These are phyloP conservation scores for Rhea americana DNA, from an alignment of 2,113 vertebrate genomes.

Conservation along the genomic window DNA sequence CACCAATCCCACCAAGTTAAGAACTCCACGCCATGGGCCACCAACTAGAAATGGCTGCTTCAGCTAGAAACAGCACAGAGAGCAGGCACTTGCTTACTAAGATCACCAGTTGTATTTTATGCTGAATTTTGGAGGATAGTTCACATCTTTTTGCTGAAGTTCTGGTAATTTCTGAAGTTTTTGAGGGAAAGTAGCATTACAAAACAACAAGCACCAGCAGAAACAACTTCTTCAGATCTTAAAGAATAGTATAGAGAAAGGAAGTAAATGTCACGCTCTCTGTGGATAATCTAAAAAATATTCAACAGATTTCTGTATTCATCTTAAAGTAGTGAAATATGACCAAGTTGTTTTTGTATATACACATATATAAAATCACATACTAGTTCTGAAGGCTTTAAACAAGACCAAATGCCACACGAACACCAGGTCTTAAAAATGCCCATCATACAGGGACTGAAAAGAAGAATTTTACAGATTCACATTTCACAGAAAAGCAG, in stretches of 20 bases:
- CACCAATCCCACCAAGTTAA: fast-evolving
- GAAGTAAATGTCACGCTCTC: not conserved
- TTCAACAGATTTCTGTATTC: not conserved
- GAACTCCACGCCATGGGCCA: not conserved
- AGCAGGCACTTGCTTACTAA: not conserved
- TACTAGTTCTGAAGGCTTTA: not conserved
- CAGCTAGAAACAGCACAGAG: not conserved
- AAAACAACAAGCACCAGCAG: not conserved
- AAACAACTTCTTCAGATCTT: not conserved
- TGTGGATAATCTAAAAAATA: not conserved
- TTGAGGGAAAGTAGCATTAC: not conserved
- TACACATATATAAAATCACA: not conserved
- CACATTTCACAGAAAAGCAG: not conserved
- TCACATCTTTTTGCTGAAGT: not conserved
- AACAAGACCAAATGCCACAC: not conserved
- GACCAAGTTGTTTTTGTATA: not conserved
- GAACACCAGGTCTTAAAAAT: conserved; percentile 3
- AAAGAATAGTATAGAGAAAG: not conserved
- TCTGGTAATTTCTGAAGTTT: not conserved
- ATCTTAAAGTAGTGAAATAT: not conserved
- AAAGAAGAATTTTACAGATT: not conserved
- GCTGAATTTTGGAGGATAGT: not conserved
- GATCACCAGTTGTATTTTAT: not conserved
- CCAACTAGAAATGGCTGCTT: not conserved
- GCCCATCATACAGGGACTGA: not conserved